These are phyloP conservation scores for Cydia fagiglandana DNA, from an alignment of 1,140 invertebrate genomes.

Conservation along the genomic window DNA sequence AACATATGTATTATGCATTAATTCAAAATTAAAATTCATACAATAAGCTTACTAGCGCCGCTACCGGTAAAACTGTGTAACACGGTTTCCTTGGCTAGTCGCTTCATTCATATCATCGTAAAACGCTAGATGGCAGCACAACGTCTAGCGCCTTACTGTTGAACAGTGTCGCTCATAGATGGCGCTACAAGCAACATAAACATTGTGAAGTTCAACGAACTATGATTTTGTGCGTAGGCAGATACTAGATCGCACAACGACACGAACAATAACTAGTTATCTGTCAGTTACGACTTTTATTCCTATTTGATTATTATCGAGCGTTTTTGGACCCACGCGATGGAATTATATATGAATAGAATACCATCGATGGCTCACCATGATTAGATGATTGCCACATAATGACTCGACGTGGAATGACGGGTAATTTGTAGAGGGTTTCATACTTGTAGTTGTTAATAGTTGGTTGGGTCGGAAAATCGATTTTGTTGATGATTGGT, in stretches of 20 bases:
- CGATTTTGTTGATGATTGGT: background rate
- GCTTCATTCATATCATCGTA: background rate
- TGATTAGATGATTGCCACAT: constrained; percentile 26
- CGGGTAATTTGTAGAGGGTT: background rate
- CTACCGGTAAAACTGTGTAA: constrained; percentile 29
- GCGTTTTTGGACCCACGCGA: constrained; percentile 23
- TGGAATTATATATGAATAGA: constrained; percentile 15
- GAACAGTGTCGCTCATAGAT: constrained; percentile 7
- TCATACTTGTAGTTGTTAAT: background rate
- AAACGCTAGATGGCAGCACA: constrained; percentile 40
- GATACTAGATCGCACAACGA: constrained; percentile 27
- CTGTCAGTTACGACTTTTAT: constrained; percentile 5
- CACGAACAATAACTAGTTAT: constrained; percentile 22
- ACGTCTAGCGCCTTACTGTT: background rate
- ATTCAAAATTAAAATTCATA: too few relatives aligned
- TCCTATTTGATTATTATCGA: constrained; percentile 1
- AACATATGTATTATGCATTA: too few relatives aligned
- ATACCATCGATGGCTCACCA: constrained; percentile 11
- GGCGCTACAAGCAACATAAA: constrained; percentile 27
- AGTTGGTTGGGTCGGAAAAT: background rate
- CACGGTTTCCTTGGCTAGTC: constrained; percentile 5
- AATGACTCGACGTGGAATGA: constrained; percentile 28
- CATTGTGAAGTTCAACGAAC: constrained; percentile 17
- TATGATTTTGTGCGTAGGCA: constrained; percentile 28
- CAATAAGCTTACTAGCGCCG: constrained; percentile 35